Conservation (phyloP, 92 coral and sea anemone species). For the Heteractis magnifica region DNA sequence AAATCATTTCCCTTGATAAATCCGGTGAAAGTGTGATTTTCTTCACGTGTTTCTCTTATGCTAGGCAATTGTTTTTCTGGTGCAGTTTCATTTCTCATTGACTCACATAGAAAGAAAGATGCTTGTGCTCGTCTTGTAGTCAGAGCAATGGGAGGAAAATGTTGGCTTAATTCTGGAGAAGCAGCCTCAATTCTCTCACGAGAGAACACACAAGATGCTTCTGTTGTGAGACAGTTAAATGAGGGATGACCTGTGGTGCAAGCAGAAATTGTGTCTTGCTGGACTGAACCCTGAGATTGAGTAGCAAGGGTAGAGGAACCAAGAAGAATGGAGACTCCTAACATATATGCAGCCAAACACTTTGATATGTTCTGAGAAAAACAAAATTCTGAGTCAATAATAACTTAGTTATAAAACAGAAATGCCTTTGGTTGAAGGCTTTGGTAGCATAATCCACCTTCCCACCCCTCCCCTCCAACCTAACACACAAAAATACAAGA, state of each 20-base stretch:
- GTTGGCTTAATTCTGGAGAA: background rate
- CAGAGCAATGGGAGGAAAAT: slow-evolving; percentile 2
- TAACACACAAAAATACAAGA: too few species aligned
- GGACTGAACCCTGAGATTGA: background rate
- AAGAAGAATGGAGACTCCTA: slow-evolving; percentile 58
- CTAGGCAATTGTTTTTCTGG: background rate
- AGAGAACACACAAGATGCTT: slow-evolving; percentile 31
- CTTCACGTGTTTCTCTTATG: background rate
- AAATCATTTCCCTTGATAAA: too few species aligned
- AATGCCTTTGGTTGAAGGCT: too few species aligned
- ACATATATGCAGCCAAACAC: slow-evolving; percentile 53
- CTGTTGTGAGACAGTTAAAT: slow-evolving; percentile 31
- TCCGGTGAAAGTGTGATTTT: background rate
- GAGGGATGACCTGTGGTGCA: slow-evolving; percentile 13
- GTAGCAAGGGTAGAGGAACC: slow-evolving; percentile 32
- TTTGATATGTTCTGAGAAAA: slow-evolving; percentile 43
- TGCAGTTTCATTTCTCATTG: background rate
- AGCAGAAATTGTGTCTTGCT: background rate
- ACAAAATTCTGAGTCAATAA: background rate
- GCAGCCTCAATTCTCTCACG: background rate
- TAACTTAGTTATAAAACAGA: too few species aligned
- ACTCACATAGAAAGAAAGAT: background rate
- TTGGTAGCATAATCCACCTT: too few species aligned
- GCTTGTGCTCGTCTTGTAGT: background rate
- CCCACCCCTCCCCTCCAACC: too few species aligned